Evolutionary conservation across 2,113 vertebrate species (phyloP).

Genomic region (Cavia porcellus): DNA sequence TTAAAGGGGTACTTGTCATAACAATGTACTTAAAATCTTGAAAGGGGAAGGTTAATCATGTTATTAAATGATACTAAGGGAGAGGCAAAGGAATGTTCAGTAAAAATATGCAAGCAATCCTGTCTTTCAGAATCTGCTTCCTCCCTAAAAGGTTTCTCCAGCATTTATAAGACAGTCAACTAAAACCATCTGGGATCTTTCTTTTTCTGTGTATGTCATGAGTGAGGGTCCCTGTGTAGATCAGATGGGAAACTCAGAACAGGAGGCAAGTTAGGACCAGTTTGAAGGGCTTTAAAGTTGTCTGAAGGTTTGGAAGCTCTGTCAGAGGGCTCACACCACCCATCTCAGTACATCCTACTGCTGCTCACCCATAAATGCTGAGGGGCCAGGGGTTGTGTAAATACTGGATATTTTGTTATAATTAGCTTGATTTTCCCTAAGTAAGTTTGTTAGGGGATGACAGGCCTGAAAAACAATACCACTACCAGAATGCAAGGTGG

Average conservation of each 20-base stretch:
- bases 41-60: constrained; percentile 55
- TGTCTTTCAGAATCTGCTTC: background rate
- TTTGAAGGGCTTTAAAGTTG: background rate
- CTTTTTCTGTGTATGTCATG: background rate
- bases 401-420: background rate
- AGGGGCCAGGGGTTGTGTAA: background rate
- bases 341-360: background rate
- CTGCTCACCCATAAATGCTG: background rate
- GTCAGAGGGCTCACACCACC: background rate
- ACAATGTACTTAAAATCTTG: constrained; percentile 61
- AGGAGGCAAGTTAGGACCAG: background rate
- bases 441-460: background rate
- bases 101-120: background rate
- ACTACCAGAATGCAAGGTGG: rapidly evolving
- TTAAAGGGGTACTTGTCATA: constrained; percentile 70
- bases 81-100: background rate
- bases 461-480: background rate
- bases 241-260: rapidly evolving
- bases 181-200: background rate
- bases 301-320: background rate
- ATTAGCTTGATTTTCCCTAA: background rate
- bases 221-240: background rate
- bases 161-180: background rate
- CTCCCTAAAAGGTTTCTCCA: background rate
- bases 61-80: background rate